These are phyloP conservation scores for Crepidodera aurea DNA, from an alignment of 2,888 invertebrate species.

Conservation along the genomic window DNA sequence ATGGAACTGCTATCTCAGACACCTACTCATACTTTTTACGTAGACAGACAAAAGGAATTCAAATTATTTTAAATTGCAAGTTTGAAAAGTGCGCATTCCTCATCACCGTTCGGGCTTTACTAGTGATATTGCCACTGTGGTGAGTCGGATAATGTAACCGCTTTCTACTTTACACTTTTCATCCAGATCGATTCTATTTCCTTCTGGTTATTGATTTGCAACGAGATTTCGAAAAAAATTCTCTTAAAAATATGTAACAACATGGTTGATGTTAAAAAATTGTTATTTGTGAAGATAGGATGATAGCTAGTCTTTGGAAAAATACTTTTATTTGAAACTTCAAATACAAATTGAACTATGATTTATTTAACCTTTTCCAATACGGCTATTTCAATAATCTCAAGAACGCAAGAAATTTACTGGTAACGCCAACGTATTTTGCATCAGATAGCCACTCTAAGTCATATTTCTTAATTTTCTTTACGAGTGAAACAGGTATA, in stretches of 20 bases:
- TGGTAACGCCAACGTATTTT: neutral
- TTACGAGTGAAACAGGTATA: neutral
- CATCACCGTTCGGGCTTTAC: slow-evolving; percentile 3
- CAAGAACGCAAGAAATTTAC: neutral
- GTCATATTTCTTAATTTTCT: neutral
- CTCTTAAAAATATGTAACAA: neutral
- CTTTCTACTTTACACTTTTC: neutral
- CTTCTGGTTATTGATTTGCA: slow-evolving; percentile 11
- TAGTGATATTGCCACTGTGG: slow-evolving; percentile 20
- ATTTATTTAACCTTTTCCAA: neutral
- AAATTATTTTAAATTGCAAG: slow-evolving; percentile 21
- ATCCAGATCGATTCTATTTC: neutral
- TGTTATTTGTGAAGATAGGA: too few species aligned
- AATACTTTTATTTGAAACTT: too few species aligned
- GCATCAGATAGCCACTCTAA: neutral
- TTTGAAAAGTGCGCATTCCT: slow-evolving; percentile 11
- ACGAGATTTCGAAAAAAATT: neutral
- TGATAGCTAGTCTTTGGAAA: too few species aligned
- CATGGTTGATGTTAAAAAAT: too few species aligned
- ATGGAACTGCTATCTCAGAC: neutral
- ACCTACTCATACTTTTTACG: neutral
- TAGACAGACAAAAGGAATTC: slow-evolving; percentile 15
- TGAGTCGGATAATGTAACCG: slow-evolving; percentile 2
- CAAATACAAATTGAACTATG: too few species aligned
- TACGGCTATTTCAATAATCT: neutral